These are phyloP conservation scores for Arenicola marina DNA, from an alignment of 2,888 invertebrate genomes.

Conservation along the genomic window DNA sequence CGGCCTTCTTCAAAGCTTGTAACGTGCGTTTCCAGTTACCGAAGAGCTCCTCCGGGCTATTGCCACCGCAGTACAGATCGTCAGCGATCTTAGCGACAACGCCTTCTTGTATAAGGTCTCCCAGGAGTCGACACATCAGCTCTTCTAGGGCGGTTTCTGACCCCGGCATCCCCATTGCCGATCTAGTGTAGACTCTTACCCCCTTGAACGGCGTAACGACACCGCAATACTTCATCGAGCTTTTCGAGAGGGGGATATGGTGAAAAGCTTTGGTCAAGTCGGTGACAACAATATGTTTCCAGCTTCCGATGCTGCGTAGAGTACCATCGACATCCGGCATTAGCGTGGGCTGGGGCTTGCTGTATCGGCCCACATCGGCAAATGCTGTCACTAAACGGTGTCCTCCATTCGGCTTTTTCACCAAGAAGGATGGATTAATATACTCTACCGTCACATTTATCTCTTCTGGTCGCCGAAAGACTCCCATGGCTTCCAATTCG, in stretches of 20 bases:
- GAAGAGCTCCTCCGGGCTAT: background rate
- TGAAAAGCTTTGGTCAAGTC: conserved; percentile 11
- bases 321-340: conserved; percentile 17
- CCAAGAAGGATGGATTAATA: conserved; percentile 38
- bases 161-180: too few relatives aligned
- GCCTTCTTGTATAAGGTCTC: conserved; percentile 22
- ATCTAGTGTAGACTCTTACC: too few relatives aligned
- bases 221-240: background rate
- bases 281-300: conserved; percentile 24
- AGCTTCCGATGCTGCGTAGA: conserved; percentile 24
- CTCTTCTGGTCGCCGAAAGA: conserved; percentile 30
- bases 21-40: background rate
- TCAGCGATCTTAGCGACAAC: conserved; percentile 21
- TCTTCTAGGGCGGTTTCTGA: too few relatives aligned
- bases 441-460: conserved; percentile 31
- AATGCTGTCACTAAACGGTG: background rate
- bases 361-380: conserved; percentile 14
- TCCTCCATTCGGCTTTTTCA: conserved; percentile 20
- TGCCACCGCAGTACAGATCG: conserved; percentile 9
- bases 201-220: background rate
- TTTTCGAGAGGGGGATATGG: background rate
- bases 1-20: background rate
- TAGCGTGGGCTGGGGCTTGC: background rate
- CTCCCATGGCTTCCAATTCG: conserved; percentile 32
- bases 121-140: too few relatives aligned